Evolutionary conservation across 2,113 vertebrate species (phyloP).

Genomic region (Brevimyrus niger): DNA sequence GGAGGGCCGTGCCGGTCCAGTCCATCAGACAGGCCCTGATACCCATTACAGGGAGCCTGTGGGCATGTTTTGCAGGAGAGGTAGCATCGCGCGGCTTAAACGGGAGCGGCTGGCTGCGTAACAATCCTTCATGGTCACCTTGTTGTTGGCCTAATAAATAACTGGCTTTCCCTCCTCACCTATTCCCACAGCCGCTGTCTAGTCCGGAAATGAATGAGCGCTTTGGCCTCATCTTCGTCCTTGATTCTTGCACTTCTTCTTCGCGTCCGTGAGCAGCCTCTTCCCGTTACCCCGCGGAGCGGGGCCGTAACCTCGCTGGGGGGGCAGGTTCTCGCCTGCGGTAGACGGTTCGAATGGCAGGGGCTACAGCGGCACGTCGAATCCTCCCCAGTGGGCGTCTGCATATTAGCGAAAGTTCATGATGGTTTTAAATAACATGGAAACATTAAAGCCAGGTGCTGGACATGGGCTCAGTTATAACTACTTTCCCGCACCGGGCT

Average conservation of each 20-base stretch:
- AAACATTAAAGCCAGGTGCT: neutral
- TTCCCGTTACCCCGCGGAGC: neutral
- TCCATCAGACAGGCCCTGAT: neutral
- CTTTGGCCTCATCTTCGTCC: neutral
- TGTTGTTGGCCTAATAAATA: constrained; percentile 8
- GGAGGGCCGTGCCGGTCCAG: neutral
- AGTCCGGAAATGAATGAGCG: neutral
- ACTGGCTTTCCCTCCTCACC: neutral
- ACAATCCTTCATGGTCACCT: neutral
- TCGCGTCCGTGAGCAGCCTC: constrained; percentile 26
- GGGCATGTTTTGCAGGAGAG: neutral
- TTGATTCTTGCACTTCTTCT: neutral
- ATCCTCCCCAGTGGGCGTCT: neutral
- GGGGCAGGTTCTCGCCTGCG: neutral
- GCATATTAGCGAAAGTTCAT: neutral
- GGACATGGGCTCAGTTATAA: neutral
- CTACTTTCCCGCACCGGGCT: neutral
- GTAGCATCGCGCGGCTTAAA: neutral
- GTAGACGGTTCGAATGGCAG: neutral
- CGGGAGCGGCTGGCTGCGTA: neutral
- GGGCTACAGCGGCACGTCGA: neutral
- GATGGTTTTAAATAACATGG: neutral
- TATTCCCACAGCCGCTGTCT: neutral
- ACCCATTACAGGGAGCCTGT: neutral
- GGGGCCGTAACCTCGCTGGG: neutral